A percentile compares a stretch with the other conserved stretches of the same genome.
Conservation (phyloP, 2,797 vertebrate genomes). For the Chaunax sp. region DNA sequence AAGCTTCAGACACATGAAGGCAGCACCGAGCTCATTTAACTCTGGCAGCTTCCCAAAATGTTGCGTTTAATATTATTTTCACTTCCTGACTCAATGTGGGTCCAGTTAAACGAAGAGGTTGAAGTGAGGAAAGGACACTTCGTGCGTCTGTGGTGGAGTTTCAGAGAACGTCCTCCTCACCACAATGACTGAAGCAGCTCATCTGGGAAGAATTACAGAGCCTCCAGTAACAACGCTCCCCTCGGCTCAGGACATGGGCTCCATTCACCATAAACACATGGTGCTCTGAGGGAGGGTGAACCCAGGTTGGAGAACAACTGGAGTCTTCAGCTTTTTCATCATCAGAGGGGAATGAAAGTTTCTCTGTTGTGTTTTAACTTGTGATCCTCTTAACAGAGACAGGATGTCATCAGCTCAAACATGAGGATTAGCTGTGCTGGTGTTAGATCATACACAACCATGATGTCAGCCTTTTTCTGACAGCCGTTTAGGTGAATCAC, state of each 20-base stretch:
- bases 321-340: slow-evolving; percentile 16
- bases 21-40: no score
- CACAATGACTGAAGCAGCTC: slow-evolving; percentile 65
- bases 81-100: no score
- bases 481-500: no score
- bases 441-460: not conserved
- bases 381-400: slow-evolving; percentile 25
- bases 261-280: slow-evolving; percentile 73
- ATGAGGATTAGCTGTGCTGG: not conserved
- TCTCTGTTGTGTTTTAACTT: slow-evolving; percentile 15
- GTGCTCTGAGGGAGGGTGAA: slow-evolving; percentile 33
- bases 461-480: not conserved
- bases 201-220: slow-evolving; percentile 77
- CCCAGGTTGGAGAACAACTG: no score
- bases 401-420: slow-evolving; percentile 22
- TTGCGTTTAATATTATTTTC: no score
- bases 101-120: not conserved
- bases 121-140: not conserved
- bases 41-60: no score
- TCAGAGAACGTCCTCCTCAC: slow-evolving; percentile 18
- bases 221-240: slow-evolving; percentile 65
- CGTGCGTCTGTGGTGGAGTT: slow-evolving; percentile 8
- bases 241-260: slow-evolving; percentile 52
- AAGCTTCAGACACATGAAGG: no score
- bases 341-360: not conserved